Base-by-base conservation (phyloP, 2,113 vertebrate genomes). In the Gymnobelideus leadbeateri region DNA sequence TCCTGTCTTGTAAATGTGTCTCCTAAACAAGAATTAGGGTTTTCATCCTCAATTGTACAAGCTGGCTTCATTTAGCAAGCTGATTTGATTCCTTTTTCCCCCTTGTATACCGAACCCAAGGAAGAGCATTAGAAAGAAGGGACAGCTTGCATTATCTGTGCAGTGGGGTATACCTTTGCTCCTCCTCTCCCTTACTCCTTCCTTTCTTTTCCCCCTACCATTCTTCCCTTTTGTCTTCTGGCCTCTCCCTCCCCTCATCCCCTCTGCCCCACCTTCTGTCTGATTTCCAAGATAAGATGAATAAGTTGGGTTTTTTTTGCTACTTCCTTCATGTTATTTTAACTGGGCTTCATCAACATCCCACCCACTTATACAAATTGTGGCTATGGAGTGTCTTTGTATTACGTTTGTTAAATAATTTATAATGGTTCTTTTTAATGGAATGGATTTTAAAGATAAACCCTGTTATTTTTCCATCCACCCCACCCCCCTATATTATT, bases 291-390 rank as follows among this genome's bases (percentile, higher is more conserved):
- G 89, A 92, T 2, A 8, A 26, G 84, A 51, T 77, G 57, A 96
- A 91, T 95, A 89, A 46, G n/a, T 89, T 52, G 3, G n/a, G n/a
- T n/a, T 92, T 96, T 96, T 90, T 89, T 61, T 94, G 24, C 43
- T 94, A 89, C 92, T n/a, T 51, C 92, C 26, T 97, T 2, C 52
- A 50, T 93, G 47, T 95, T 92, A 89, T 95, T 95, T 96, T 90
- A 96, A 92, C 95, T 96, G 95, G 93, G 26, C 26, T 91, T 90
- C 49, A 51, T 37, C 94, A 96, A 84, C 92, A 95, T 11, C 28
- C 89, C 92, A 37, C 94, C 90, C 93, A 51, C 89, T 8, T 12
- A 0, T 8, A 50, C 55, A 94, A 31, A 68, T 77, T 1, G 0
- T 51, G 89, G 61, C 61, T n/a, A 16, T 55, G 46, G 96, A 26